Evolutionary conservation across 1,140 invertebrate genomes (phyloP).

Genomic region (Eupristina koningsbergeri): DNA sequence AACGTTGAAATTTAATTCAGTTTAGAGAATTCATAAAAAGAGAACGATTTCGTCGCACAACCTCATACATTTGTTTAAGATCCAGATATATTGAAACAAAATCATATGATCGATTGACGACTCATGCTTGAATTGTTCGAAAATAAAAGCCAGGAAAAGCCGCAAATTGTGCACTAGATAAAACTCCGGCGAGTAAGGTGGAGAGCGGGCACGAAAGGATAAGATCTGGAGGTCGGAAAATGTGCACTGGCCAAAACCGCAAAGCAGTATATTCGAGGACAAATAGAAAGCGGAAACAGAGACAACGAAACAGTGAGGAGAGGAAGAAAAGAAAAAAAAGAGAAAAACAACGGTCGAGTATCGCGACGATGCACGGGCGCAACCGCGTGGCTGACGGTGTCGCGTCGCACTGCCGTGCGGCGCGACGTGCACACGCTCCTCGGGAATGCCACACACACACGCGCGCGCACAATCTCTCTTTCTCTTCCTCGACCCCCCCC

Average conservation of each 20-base stretch:
- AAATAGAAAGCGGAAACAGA: background rate
- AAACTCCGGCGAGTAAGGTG: background rate
- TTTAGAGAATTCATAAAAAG: no score
- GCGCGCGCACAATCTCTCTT: background rate
- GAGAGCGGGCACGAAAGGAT: no score
- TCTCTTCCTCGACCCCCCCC: background rate
- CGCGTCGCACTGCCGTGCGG: constrained; percentile 68
- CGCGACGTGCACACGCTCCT: constrained; percentile 42
- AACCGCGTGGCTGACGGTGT: constrained; percentile 65
- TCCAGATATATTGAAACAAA: background rate
- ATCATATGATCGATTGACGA: background rate
- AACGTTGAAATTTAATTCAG: no score
- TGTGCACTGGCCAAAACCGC: background rate
- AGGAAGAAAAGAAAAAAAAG: background rate
- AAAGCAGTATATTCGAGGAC: background rate
- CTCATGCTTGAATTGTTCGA: background rate
- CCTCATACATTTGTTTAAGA: background rate
- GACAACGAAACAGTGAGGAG: background rate
- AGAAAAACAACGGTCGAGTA: background rate
- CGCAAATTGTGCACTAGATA: background rate
- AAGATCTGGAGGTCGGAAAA: background rate
- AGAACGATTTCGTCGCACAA: no score
- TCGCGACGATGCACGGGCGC: background rate
- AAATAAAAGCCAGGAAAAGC: background rate
- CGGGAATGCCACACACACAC: no score